phyloP scores from a whole-genome alignment of 2,797 vertebrate genomes.

The Hoplostethus atlanticus region DNA sequence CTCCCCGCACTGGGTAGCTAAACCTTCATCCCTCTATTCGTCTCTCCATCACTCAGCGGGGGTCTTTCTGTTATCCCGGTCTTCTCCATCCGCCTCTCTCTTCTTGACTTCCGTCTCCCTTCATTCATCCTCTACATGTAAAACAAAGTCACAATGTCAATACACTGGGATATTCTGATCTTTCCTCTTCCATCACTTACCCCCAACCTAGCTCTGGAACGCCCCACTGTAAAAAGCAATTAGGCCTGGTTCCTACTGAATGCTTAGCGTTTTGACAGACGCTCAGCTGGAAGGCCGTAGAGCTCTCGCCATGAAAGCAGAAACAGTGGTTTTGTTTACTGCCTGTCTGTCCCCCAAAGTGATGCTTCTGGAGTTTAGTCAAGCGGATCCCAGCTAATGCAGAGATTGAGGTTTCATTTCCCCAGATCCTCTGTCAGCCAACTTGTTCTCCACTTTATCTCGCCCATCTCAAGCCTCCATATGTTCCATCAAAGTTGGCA shows the following conservation, averaged over 20 bases:
- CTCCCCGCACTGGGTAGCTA: conserved; percentile 44
- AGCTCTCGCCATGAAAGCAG: conserved; percentile 14
- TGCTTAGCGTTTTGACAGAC: conserved; percentile 38
- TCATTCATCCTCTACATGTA: conserved; percentile 34
- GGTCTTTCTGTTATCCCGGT: conserved; percentile 44
- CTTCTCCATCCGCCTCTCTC: conserved; percentile 26
- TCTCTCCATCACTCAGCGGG: conserved; percentile 48
- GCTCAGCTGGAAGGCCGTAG: conserved; percentile 2
- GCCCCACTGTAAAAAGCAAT: conserved; percentile 17
- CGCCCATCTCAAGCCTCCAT: background rate
- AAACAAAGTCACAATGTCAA: conserved; percentile 50
- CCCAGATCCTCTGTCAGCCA: conserved; percentile 7
- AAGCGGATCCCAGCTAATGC: conserved; percentile 27
- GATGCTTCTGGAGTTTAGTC: conserved; percentile 10
- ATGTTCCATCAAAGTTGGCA: too few species aligned
- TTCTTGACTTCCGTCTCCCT: conserved; percentile 40
- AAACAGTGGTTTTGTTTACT: conserved; percentile 19
- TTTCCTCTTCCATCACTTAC: conserved; percentile 9
- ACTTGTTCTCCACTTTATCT: background rate
- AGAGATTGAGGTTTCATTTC: conserved; percentile 16
- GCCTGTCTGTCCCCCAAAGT: background rate
- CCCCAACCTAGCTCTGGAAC: conserved; percentile 19
- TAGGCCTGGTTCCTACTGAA: conserved; percentile 14
- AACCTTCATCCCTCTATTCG: conserved; percentile 49
- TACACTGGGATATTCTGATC: conserved; percentile 32